Conservation (phyloP, 2,888 invertebrate species). For the Heliconius charithonia region DNA sequence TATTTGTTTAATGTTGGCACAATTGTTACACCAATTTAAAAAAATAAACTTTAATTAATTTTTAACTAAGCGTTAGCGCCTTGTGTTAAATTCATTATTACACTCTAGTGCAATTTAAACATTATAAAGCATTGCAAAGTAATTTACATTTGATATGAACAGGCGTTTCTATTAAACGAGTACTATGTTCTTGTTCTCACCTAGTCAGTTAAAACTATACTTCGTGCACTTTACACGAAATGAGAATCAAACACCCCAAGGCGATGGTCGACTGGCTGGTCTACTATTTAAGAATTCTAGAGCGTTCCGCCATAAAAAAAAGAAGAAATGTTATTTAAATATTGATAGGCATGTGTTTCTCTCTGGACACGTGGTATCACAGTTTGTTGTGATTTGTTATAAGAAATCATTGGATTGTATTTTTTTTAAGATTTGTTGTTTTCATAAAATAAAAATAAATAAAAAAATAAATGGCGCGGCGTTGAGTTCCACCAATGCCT, state of each 20-base stretch:
- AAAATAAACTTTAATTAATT: not conserved
- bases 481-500: too few relatives aligned
- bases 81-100: not conserved
- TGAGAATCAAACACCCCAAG: slow-evolving; percentile 39
- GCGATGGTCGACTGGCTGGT: slow-evolving; percentile 33
- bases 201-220: not conserved
- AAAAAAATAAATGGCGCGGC: not conserved
- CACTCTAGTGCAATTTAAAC: not conserved
- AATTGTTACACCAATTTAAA: too few relatives aligned
- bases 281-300: slow-evolving; percentile 18
- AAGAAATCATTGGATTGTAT: not conserved
- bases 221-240: slow-evolving; percentile 29
- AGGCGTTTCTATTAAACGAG: slow-evolving; percentile 5
- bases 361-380: not conserved
- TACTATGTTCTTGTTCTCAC: not conserved
- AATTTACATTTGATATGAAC: slow-evolving; percentile 4
- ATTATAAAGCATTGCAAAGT: not conserved
- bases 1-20: too few relatives aligned
- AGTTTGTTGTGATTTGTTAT: not conserved
- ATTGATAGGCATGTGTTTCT: not conserved
- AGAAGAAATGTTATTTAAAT: not conserved
- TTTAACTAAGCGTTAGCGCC: not conserved
- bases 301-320: not conserved
- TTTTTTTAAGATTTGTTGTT: too few relatives aligned
- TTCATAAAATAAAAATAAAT: too few relatives aligned